Evolutionary conservation across 2,888 invertebrate species (phyloP).

Genomic region (Plagodis pulveraria): DNA sequence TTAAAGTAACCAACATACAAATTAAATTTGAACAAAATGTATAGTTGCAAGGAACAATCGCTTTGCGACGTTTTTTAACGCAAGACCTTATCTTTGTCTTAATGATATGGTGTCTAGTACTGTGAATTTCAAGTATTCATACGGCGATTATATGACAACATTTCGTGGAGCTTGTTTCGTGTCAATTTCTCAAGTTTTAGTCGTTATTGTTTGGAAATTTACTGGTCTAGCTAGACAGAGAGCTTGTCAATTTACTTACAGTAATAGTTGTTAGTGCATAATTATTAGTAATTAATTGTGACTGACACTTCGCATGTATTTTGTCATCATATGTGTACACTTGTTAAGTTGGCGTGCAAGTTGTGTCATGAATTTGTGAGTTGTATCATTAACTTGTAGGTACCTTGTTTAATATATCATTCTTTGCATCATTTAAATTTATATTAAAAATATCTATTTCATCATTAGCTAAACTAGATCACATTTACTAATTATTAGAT

Average conservation of each 20-base stretch:
- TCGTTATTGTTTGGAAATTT: slow-evolving; percentile 8
- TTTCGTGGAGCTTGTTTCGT: slow-evolving; percentile 1
- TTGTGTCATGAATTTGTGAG: too few relatives aligned
- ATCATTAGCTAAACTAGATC: too few relatives aligned
- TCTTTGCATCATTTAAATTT: too few relatives aligned
- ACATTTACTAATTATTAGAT: too few relatives aligned
- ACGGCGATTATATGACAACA: slow-evolving; percentile 12
- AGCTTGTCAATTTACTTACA: neutral
- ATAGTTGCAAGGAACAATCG: slow-evolving; percentile 4
- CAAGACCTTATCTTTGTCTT: slow-evolving; percentile 23
- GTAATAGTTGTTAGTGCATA: too few relatives aligned
- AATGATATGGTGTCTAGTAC: slow-evolving; percentile 8
- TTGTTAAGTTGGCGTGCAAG: too few relatives aligned
- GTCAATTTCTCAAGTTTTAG: slow-evolving; percentile 8
- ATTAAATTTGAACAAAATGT: slow-evolving; percentile 26
- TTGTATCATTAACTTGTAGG: too few relatives aligned
- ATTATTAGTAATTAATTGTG: too few relatives aligned
- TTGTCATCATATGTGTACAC: too few relatives aligned
- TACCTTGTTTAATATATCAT: too few relatives aligned
- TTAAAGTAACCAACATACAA: slow-evolving; percentile 21
- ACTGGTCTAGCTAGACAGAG: neutral
- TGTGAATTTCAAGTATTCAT: slow-evolving; percentile 6
- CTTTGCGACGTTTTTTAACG: slow-evolving; percentile 15
- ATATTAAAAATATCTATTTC: too few relatives aligned
- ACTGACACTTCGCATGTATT: too few relatives aligned